Evolutionary conservation across 92 coral and sea anemone species (phyloP), one percentile per base, ranked within the genome.

Genomic region (Umimayanthus kanabou): DNA sequence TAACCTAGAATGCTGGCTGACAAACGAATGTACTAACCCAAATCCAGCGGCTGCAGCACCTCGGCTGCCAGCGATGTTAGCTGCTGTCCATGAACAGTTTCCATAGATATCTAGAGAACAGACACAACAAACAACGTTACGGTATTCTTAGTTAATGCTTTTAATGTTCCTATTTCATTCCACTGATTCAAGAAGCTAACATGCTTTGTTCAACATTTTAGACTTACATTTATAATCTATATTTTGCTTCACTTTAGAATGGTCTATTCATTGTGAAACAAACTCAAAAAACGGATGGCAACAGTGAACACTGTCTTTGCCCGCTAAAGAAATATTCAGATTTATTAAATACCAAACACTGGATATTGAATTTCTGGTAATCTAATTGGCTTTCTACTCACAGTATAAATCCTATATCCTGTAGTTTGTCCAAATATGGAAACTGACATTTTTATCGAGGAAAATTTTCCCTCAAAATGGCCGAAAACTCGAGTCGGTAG

Each of bases 21-120:
- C 64, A 73, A 47, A 5, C 7, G 16, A n/a, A 13, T 14, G 5
- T 9, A 84, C 90, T 74, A 81, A 97, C 99, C 99, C 78, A 95
- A 90, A 83, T 97, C 99, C 50, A 97, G 87, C 5, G 98, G 99
- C 30, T 97, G 93, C 2, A 95, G 87, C 40, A 97, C 92, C 81
- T 97, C 99, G 20, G 92, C 92, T 43, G 92, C 97, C 47, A 97
- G 91, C 49, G 92, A 87, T 2, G 94, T 85, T 86, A 97, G 90
- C 91, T 95, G 93, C 85, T 89, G 92, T 14, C 98, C 94, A 82
- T 93, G 98, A 80, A 97, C 95, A 69, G 95, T 95, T 72, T 93
- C 98, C 85, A 97, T 90, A 80, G 98, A 94, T 70, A 89, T 94
- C 99, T 97, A 77, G 15, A 73, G 70, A 22, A 47, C 9, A 9